A percentile compares a stretch with the other conserved stretches of the same genome.
These are phyloP conservation scores for Tychaedon coryphoeus DNA, from an alignment of 2,113 vertebrate genomes.

Conservation along the genomic window DNA sequence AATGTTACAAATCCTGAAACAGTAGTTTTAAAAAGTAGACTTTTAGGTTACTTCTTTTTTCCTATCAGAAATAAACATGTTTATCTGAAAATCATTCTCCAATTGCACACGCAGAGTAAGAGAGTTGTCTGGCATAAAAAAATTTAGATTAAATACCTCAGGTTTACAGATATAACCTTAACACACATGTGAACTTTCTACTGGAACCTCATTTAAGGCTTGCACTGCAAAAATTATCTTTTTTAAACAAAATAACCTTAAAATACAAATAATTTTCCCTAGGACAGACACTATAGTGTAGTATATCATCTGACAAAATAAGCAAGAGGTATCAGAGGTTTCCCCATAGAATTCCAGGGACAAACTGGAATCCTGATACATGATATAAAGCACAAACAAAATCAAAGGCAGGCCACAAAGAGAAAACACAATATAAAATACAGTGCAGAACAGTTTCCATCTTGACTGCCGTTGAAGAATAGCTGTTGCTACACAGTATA, in stretches of 20 bases:
- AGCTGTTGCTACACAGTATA: neutral
- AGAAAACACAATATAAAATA: slow-evolving; percentile 10
- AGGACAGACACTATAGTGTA: neutral
- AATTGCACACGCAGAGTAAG: neutral
- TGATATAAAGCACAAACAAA: neutral
- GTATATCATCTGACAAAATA: neutral
- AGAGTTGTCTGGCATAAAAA: neutral
- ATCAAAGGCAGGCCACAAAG: neutral
- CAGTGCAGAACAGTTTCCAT: neutral
- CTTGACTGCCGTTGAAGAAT: slow-evolving; percentile 8
- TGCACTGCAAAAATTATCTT: neutral
- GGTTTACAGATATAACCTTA: neutral
- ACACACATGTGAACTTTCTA: neutral
- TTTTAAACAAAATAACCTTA: neutral
- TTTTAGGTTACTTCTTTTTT: neutral
- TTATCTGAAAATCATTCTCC: neutral
- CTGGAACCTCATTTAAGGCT: neutral
- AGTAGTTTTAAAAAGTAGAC: neutral
- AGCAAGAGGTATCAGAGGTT: neutral
- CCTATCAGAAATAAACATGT: neutral
- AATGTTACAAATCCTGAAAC: neutral
- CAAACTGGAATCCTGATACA: neutral
- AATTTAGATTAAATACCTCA: too few relatives aligned
- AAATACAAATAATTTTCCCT: neutral
- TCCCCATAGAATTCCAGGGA: neutral